phyloP scores from a whole-genome alignment of 2,113 vertebrate genomes.

The Spilogale gracilis region DNA sequence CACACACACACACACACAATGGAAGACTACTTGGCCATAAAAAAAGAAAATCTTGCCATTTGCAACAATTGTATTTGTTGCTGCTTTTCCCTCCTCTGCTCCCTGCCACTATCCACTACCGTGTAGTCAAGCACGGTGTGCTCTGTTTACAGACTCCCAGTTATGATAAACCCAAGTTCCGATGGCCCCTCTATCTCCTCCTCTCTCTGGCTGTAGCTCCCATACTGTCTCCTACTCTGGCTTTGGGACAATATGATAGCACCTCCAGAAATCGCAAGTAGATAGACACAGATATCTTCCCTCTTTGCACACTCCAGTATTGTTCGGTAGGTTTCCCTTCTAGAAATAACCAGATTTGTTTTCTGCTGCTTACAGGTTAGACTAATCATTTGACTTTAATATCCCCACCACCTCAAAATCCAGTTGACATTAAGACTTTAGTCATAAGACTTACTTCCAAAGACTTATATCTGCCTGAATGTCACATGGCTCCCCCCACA shows the following conservation, averaged over 20 bases:
- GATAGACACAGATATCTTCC: fast-evolving
- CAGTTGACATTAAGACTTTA: neutral
- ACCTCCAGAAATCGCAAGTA: neutral
- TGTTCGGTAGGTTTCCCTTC: neutral
- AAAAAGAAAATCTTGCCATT: neutral
- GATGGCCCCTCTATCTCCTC: neutral
- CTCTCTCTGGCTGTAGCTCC: neutral
- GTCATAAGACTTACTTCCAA: neutral
- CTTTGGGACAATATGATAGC: neutral
- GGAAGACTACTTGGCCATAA: too few relatives aligned
- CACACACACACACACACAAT: too few relatives aligned
- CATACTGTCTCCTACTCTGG: neutral
- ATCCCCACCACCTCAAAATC: neutral
- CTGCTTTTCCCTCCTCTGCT: neutral
- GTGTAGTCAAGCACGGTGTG: neutral
- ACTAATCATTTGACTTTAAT: neutral
- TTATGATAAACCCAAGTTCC: neutral
- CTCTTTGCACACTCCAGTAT: neutral
- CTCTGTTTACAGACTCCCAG: neutral
- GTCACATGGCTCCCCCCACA: neutral
- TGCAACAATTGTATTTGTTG: neutral
- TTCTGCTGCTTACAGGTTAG: neutral
- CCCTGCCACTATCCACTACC: neutral
- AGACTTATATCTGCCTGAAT: neutral
- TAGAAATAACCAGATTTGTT: neutral